Percentiles rank a stretch among this genome's conserved stretches.
Evolutionary conservation across 2,113 vertebrate species (phyloP).

Genomic region (Hiodon tergisus): DNA sequence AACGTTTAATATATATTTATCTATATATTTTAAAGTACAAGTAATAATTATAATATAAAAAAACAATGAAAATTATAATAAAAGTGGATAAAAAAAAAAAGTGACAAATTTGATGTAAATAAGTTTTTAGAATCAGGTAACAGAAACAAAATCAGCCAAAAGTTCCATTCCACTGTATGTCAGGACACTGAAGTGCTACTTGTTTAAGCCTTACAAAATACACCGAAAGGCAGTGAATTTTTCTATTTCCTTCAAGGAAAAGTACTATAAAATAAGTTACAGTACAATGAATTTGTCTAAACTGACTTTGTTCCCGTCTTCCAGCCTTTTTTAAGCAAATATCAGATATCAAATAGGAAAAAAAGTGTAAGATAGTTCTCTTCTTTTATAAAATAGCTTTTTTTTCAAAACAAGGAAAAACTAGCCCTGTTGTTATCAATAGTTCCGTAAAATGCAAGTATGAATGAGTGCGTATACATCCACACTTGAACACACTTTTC

Average conservation of each 20-base stretch:
- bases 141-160: constrained; percentile 85
- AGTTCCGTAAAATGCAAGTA: constrained; percentile 74
- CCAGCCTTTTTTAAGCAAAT: constrained; percentile 84
- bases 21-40: constrained; percentile 74
- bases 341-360: constrained; percentile 60
- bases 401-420: constrained; percentile 77
- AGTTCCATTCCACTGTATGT: constrained; percentile 85
- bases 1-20: constrained; percentile 63
- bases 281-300: constrained; percentile 98
- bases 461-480: constrained; percentile 56
- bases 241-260: constrained; percentile 97
- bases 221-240: constrained; percentile 81
- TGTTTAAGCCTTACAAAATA: constrained; percentile 91
- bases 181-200: constrained; percentile 91
- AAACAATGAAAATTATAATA: constrained; percentile 71
- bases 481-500: constrained; percentile 49
- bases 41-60: constrained; percentile 64
- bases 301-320: constrained; percentile 96
- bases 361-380: constrained; percentile 67
- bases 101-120: constrained; percentile 63
- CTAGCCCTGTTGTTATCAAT: constrained; percentile 72
- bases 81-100: constrained; percentile 59
- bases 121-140: constrained; percentile 77
- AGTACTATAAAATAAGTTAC: constrained; percentile 99
- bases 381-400: constrained; percentile 77